Conservation (phyloP, 2,888 invertebrate genomes). For the Julus scandinavius region DNA sequence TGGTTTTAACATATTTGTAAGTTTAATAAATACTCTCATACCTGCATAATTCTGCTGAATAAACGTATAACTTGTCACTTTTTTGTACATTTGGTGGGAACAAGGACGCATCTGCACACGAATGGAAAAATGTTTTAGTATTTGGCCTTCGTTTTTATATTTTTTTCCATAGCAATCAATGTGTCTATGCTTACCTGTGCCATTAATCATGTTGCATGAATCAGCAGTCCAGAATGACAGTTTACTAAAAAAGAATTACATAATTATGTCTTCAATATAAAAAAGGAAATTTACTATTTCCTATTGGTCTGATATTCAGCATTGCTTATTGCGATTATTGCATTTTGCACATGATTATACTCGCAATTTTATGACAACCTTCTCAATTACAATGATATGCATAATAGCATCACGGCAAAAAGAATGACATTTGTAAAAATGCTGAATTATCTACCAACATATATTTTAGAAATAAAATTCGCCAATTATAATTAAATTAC, state of each 20-base stretch:
- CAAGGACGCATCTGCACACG: conserved; percentile 47
- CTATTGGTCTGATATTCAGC: background rate
- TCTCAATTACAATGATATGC: no score
- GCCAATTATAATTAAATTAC: conserved; percentile 53
- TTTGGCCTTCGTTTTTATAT: background rate
- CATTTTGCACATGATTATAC: no score
- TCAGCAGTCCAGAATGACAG: conserved; percentile 52
- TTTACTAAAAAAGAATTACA: conserved; percentile 47
- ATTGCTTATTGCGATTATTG: background rate
- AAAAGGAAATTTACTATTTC: background rate
- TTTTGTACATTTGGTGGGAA: conserved; percentile 51
- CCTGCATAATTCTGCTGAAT: conserved; percentile 53
- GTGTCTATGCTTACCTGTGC: conserved; percentile 51
- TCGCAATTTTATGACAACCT: no score
- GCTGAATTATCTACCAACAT: background rate
- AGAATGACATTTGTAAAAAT: no score
- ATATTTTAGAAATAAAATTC: background rate
- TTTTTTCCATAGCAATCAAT: background rate
- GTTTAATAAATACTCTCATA: background rate
- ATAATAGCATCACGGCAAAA: no score
- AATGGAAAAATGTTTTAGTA: background rate
- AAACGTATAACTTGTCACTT: conserved; percentile 37
- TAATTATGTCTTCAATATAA: background rate
- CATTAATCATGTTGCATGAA: conserved; percentile 54
- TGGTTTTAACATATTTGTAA: background rate